Evolutionary conservation across 2,888 invertebrate species (phyloP), one percentile per base, ranked within the genome.

Genomic region (Lasius fuliginosus): DNA sequence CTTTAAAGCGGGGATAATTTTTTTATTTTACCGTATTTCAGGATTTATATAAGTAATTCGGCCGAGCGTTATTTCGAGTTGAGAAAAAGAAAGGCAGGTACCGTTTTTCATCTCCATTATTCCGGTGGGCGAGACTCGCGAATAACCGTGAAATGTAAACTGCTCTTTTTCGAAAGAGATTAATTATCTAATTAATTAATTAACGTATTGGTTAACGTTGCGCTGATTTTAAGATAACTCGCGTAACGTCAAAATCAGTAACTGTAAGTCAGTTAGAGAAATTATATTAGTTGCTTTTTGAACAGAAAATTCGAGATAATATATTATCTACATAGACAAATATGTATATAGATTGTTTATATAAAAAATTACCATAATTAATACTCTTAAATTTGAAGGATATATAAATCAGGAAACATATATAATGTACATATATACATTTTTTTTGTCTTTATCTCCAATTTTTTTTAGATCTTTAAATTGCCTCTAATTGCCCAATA

Each of bases 11-110:
- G n/a, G 33, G 27, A 68, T 83, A 42, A 62, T 18, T 30, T 81
- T 71, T 67, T 81, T 84, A 87, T 86, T 87, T 82, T 71, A 75
- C 67, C 58, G 46, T 83, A 60, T 75, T 65, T 75, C 23, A 27
- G 42, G 36, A 42, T 73, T 27, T n/a, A 23, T 23, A 23, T 23
- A 36, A 23, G 33, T 71, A 71, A 40, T 68, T 46, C 33, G n/a
- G n/a, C n/a, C 30, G 33, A 53, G n/a, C 62, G 49, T 69, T 53
- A 58, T 64, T 82, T 77, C 30, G 56, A 40, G 67, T 42, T 56
- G n/a, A 53, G 1, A 53, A n/a, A 53, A 8, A 49, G 18, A 49
- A 18, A 30, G 46, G 42, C 83, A 27, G 18, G 74, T 89, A 86
- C 86, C 86, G 87, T 88, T 88, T 73, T 18, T 11, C 36, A 62